These are phyloP conservation scores for Gymnothorax javanicus DNA, from an alignment of 2,797 vertebrate genomes.

Conservation along the genomic window DNA sequence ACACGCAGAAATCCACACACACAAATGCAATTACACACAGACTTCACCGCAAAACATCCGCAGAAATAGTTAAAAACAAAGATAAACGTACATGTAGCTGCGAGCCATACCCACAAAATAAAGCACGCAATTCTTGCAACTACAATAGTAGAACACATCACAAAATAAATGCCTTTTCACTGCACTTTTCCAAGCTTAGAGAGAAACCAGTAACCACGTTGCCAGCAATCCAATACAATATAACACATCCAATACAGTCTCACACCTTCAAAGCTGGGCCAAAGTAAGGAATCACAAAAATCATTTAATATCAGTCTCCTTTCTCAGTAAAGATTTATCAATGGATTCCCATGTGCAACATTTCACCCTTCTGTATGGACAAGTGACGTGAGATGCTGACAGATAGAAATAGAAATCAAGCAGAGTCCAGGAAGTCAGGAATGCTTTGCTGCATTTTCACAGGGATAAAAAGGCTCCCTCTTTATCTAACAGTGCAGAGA, in stretches of 20 bases:
- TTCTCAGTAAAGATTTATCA: neutral
- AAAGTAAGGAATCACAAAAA: neutral
- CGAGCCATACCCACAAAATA: neutral
- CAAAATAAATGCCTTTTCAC: neutral
- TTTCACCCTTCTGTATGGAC: neutral
- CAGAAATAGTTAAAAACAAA: neutral
- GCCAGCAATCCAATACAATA: neutral
- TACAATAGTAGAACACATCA: neutral
- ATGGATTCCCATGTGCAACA: neutral
- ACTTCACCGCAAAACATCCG: neutral
- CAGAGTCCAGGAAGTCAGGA: slow-evolving; percentile 37
- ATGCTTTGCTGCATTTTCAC: neutral
- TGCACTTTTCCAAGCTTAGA: neutral
- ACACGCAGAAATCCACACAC: neutral
- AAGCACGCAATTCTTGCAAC: neutral
- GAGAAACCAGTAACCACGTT: neutral
- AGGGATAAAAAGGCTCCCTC: neutral
- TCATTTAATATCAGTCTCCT: neutral
- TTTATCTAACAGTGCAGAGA: neutral
- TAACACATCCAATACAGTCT: neutral
- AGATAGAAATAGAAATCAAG: slow-evolving; percentile 42
- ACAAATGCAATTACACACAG: neutral
- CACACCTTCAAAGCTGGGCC: neutral
- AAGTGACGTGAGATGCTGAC: neutral
- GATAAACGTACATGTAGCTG: neutral